Evolutionary conservation across 2,113 vertebrate genomes (phyloP), one percentile per base, ranked within the genome.

Genomic region (Leptobrachium leishanense): DNA sequence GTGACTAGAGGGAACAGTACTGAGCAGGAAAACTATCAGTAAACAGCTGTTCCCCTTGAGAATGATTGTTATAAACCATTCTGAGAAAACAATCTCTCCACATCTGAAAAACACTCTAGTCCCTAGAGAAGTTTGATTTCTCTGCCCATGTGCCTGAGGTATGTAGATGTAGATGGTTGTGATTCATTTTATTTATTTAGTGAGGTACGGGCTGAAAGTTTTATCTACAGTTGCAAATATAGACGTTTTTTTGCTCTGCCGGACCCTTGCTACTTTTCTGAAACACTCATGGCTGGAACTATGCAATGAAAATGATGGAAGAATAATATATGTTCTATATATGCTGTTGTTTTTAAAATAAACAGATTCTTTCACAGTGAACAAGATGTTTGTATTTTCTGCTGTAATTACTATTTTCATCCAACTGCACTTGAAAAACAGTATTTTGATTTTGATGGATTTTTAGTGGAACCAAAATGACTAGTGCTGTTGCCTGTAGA

Each of bases 401-500:
- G 62, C 13, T 9, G 15, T 20, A 1, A 15, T 70, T 20, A 59
- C 55, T 40, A 31, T 63, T 77, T 70, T 77, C 55, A 77, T 77
- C 68, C 55, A 62, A 40, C 54, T 9, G 20, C 43, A 70, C 76
- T 63, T 41, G 6, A 59, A 53, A 77, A 10, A 68, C 57, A 42
- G 6, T 42, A 57, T 11, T 31, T 70, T 77, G 67, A 77, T 59
- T 42, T 59, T 77, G 76, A 77, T 63, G 55, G 76, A 77, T 77
- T 71, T 20, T 70, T 77, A 20, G 57, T 50, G 2, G 31, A 63
- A 31, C 44, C 12, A 41, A 63, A 59, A 50, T 70, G 68, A 77
- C n/a, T 12, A n/a, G 20, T 53, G 43, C 6, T 70, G 55, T 70
- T 69, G n/a, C 55, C 63, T 42, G 70, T 41, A 3, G 62, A 64